A percentile compares a stretch with the other conserved stretches of the same genome.
Conservation (phyloP, 2,888 invertebrate species). For the Mesochorus sp. region DNA sequence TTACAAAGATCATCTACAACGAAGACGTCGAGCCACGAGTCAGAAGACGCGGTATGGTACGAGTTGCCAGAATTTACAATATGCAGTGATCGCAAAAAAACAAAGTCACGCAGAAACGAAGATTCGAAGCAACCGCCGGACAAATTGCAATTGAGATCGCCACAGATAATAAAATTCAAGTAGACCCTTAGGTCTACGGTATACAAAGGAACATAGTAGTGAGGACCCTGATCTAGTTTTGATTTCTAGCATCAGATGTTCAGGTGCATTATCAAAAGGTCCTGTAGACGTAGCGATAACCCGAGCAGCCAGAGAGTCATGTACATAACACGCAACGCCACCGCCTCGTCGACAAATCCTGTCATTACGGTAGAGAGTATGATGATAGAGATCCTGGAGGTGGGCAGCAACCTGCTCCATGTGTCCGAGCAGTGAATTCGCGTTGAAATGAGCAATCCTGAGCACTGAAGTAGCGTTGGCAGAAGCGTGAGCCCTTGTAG, state of each 20-base stretch:
- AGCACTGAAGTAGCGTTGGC: too few relatives aligned
- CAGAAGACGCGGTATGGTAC: not conserved
- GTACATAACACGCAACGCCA: constrained; percentile 8
- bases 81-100: not conserved
- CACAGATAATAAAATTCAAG: too few relatives aligned
- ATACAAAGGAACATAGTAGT: not conserved
- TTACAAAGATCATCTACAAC: not conserved
- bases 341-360: too few relatives aligned
- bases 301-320: not conserved
- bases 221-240: not conserved
- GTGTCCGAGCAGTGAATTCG: too few relatives aligned
- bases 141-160: too few relatives aligned
- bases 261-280: not conserved
- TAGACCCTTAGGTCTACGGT: not conserved
- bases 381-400: too few relatives aligned
- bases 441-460: too few relatives aligned
- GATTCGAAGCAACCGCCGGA: not conserved
- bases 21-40: not conserved
- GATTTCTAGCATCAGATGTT: not conserved
- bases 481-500: too few relatives aligned
- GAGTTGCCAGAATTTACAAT: not conserved
- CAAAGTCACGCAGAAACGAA: not conserved
- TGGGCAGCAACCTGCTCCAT: too few relatives aligned
- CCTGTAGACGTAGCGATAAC: not conserved
- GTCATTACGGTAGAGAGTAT: too few relatives aligned